phyloP scores from a whole-genome alignment of 2,797 vertebrate genomes.

The Gila robusta region DNA sequence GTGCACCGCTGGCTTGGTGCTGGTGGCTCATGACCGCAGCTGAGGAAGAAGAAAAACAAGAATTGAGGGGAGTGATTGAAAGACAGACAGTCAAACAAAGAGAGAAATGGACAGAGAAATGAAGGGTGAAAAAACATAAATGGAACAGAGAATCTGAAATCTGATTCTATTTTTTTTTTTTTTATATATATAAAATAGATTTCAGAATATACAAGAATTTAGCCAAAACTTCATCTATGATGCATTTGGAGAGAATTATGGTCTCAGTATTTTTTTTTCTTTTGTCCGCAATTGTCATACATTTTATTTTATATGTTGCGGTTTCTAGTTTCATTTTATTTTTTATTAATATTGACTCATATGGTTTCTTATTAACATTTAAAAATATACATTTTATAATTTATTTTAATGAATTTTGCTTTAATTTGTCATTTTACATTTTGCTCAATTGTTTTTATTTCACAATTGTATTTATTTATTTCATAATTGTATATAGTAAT shows the following conservation, averaged over 20 bases:
- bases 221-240: no score
- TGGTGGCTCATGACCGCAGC: neutral
- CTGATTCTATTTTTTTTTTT: no score
- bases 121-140: neutral
- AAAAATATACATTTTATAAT: neutral
- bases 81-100: neutral
- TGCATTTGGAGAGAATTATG: no score
- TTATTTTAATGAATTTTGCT: no score
- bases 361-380: no score
- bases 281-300: neutral
- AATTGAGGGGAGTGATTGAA: neutral
- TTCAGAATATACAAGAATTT: neutral
- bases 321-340: neutral
- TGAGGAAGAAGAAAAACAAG: neutral
- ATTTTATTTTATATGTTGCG: neutral
- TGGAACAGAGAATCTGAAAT: no score
- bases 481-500: no score
- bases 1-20: conserved; percentile 8
- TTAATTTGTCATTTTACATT: no score
- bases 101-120: neutral
- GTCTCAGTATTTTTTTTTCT: neutral
- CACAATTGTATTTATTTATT: no score
- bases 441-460: no score
- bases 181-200: no score
- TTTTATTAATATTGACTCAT: neutral